Conservation (phyloP, 2,797 vertebrate species). For the Eidolon dupreanum region DNA sequence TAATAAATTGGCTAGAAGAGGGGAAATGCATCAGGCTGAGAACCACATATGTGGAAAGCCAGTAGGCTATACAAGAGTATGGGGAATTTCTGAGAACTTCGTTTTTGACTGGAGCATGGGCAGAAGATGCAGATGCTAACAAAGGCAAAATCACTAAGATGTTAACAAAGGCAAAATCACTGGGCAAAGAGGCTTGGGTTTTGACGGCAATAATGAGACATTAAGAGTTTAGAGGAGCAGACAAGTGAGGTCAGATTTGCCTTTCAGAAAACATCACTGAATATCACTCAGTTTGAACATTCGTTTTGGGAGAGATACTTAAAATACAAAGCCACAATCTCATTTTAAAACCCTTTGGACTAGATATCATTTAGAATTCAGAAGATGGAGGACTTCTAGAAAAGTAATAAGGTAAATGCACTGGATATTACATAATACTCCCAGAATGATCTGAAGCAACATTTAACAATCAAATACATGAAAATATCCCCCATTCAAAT, state of each 20-base stretch:
- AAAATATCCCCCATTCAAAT: constrained; percentile 8
- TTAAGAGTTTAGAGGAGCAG: neutral
- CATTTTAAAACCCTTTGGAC: neutral
- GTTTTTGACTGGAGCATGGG: neutral
- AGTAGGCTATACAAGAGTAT: neutral
- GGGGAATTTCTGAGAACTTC: neutral
- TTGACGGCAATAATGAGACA: neutral
- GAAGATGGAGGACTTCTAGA: neutral
- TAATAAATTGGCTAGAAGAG: neutral
- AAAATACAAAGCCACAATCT: neutral
- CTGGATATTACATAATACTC: neutral
- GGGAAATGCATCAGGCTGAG: neutral
- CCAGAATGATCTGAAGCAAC: neutral
- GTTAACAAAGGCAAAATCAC: neutral
- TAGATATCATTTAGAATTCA: neutral
- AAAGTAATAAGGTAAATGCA: neutral
- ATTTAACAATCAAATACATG: constrained; percentile 7
- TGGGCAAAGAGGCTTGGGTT: neutral
- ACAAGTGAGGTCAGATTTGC: neutral
- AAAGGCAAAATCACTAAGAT: neutral
- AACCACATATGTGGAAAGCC: neutral
- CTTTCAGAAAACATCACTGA: neutral
- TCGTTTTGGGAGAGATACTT: neutral
- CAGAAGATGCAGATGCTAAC: neutral
- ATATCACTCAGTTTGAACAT: neutral